These are phyloP conservation scores for Galerucella pusilla DNA, from an alignment of 2,888 invertebrate species.

Conservation along the genomic window DNA sequence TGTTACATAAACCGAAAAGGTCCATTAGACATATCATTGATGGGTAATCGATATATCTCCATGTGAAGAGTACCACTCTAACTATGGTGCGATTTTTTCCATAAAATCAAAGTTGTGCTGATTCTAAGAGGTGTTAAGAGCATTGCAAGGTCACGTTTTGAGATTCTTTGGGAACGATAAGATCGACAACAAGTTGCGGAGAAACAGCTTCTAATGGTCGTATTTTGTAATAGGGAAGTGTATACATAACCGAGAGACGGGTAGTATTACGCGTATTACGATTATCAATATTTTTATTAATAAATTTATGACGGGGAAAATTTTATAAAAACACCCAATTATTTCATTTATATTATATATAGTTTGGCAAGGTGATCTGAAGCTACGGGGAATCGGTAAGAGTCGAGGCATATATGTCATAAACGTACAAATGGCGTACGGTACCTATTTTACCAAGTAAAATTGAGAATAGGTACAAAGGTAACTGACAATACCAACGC, in stretches of 20 bases:
- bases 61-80: constrained; percentile 32
- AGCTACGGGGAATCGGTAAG: no score
- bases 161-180: constrained; percentile 61
- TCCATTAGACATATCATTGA: constrained; percentile 25
- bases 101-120: constrained; percentile 47
- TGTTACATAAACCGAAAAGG: constrained; percentile 28
- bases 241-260: background rate
- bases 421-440: no score
- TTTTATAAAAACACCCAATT: no score
- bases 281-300: background rate
- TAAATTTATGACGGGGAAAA: background rate
- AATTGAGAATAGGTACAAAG: no score
- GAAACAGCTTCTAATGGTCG: constrained; percentile 62
- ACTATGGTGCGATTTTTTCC: constrained; percentile 41
- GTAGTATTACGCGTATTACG: background rate
- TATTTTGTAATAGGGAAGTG: constrained; percentile 56
- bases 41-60: constrained; percentile 33
- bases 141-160: constrained; percentile 64
- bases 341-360: no score
- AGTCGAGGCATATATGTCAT: no score
- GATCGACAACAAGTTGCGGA: constrained; percentile 63
- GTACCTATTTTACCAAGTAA: no score
- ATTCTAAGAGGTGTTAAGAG: constrained; percentile 61
- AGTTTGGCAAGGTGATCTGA: no score
- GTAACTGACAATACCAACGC: no score